Percentiles rank a stretch among this genome's conserved stretches.
phyloP scores from a whole-genome alignment of 2,888 invertebrate species.

The Trilocha varians region DNA sequence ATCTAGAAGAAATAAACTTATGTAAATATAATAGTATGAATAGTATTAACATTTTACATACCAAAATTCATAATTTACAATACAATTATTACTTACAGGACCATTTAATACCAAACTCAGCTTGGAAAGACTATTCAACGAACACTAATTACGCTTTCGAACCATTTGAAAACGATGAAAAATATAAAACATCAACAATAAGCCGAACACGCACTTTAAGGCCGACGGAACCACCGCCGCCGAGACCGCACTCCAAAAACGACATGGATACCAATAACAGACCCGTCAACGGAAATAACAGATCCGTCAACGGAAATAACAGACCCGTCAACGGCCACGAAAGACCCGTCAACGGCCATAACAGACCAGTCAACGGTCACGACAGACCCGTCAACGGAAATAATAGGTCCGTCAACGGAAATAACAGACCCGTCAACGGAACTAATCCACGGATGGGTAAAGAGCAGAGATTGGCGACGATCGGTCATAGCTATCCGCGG shows the following conservation, averaged over 20 bases:
- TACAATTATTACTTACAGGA: constrained; percentile 69
- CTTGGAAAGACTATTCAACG: constrained; percentile 91
- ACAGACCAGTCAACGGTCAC: constrained; percentile 6
- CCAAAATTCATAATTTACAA: background rate
- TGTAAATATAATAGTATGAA: no score
- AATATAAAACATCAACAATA: constrained; percentile 53
- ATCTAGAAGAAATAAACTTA: no score
- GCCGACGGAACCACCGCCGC: constrained; percentile 17
- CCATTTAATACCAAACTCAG: constrained; percentile 85
- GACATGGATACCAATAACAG: constrained; percentile 16
- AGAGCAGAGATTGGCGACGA: constrained; percentile 13
- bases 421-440: constrained; percentile 7
- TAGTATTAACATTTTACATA: no score
- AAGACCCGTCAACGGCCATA: background rate
- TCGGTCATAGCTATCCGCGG: constrained; percentile 6
- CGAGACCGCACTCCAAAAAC: constrained; percentile 25
- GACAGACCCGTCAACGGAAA: constrained; percentile 7
- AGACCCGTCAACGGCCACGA: background rate
- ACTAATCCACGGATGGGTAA: constrained; percentile 1
- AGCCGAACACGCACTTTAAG: constrained; percentile 23
- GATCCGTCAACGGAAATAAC: constrained; percentile 1
- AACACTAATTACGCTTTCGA: constrained; percentile 94
- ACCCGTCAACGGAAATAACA: constrained; percentile 4
- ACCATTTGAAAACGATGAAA: constrained; percentile 87
- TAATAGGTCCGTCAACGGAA: constrained; percentile 7